Evolutionary conservation across 2,113 vertebrate species (phyloP), one percentile per base, ranked within the genome.

Genomic region (Tragelaphus scriptus): DNA sequence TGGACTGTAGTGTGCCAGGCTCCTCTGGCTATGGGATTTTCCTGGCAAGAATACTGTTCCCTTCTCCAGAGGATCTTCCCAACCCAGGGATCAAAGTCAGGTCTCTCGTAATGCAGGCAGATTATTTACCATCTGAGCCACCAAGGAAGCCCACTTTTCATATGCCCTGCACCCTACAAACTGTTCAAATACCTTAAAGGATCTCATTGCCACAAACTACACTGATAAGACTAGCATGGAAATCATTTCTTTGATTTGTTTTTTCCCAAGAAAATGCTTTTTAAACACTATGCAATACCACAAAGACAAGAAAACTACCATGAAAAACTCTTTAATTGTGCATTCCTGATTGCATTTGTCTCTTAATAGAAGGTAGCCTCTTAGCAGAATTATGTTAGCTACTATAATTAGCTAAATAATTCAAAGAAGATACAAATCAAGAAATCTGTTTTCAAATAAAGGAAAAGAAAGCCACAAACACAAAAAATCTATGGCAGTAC

Each of bases 391-490:
- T 97, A 91, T 59, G 53, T 82, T 93, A 86, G 53, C n/a, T 91
- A 81, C 23, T 93, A 93, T 61, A 98, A 94, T 94, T 94, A 96
- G 44, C 84, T 81, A 96, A 96, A 94, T 94, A 96, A 97, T 81
- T 97, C 88, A 95, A 97, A 96, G 40, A 84, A 96, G 85, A 92
- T 16, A 98, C 95, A 97, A 96, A 98, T 98, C 96, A 97, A 97
- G 28, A 92, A 90, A 58, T 49, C 63, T 86, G 49, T 94, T 95
- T 89, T 94, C 95, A 97, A 96, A 97, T 96, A 95, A 97, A 97
- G 79, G 90, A 97, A 97, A 97, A 97, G 28, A 90, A 93, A 96
- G 71, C 68, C 28, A 32, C 12, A 49, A 5, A 49, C 15, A n/a
- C 40, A 86, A 75, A 95, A 91, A 90, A 82, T 59, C 51, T 88